Evolutionary conservation across 2,113 vertebrate species (phyloP).

Genomic region (Rhea pennata): DNA sequence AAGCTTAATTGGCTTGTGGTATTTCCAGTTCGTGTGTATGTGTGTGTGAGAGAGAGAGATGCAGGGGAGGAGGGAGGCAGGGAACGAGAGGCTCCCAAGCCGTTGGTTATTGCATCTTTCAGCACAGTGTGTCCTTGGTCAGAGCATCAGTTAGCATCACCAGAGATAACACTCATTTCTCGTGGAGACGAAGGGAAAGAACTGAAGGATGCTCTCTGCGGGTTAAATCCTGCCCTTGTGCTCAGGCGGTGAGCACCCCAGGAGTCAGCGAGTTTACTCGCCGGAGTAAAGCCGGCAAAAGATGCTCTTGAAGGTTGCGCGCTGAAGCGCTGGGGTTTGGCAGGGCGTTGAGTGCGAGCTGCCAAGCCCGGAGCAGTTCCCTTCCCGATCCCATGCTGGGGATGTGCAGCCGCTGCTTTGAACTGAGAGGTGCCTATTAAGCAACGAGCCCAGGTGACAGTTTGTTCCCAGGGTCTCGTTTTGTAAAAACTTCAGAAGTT

Average conservation of each 20-base stretch:
- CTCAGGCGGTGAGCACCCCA: not conserved
- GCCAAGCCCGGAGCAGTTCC: constrained; percentile 45
- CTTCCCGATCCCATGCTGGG: constrained; percentile 46
- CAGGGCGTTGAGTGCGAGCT: constrained; percentile 5
- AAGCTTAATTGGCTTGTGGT: constrained; percentile 4
- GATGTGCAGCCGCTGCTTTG: constrained; percentile 57
- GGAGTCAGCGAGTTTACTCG: not conserved
- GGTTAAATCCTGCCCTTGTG: not conserved
- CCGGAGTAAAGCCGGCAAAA: not conserved
- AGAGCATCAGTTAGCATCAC: not conserved
- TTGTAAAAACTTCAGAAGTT: constrained; percentile 59
- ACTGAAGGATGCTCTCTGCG: not conserved
- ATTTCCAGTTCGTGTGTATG: not conserved
- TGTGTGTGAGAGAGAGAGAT: not conserved
- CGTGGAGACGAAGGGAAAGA: not conserved
- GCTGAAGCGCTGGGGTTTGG: not conserved
- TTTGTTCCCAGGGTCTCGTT: constrained; percentile 33
- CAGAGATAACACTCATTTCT: not conserved
- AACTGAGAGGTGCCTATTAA: constrained; percentile 39
- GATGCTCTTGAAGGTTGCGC: constrained; percentile 4
- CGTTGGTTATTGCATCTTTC: not conserved
- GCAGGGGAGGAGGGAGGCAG: not conserved
- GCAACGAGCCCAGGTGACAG: constrained; percentile 21
- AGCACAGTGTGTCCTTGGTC: not conserved
- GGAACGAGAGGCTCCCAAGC: not conserved